Base-by-base conservation (phyloP, 2,797 vertebrate species). In the Acanthurus lineatus region DNA sequence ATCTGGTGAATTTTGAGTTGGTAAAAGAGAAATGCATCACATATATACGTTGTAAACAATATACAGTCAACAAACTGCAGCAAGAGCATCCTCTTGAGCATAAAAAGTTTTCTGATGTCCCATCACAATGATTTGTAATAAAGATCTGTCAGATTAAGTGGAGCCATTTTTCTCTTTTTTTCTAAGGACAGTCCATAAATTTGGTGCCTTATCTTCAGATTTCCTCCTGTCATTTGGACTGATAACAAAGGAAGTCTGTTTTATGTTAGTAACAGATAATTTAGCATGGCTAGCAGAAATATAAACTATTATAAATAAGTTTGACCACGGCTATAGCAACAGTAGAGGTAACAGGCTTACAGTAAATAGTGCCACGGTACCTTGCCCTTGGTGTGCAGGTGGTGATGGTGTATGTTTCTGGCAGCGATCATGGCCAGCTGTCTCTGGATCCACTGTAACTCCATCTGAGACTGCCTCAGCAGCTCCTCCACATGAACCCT, bases 401-500 rank as follows among this genome's bases (percentile, higher is more conserved):
- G 92, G 28, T 76, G 86, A 68, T 86, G 66, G 6, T 86, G 90
- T n/a, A 90, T 20, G 52, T 93, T 92, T 74, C 94, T 93, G 56
- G 86, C 62, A 62, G 92, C 79, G 62, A 95, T 93, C 78, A 95
- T 87, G 67, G 93, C 94, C 81, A 96, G 82, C 83, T 96, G 95
- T 69, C 94, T 95, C 92, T 95, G 95, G 35, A 96, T 96, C 95
- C 95, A 95, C 76, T 96, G 85, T 65, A 96, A 90, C 88, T 96
- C 96, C 32, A 92, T 87, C 90, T 95, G 96, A 69, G 96, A 95
- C 74, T 92, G 94, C 56, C 84, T 95, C 74, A 96, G 93, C 59
- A 95, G 79, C 82, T 92, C 89, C 73, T 96, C 94, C 0, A 87
- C 60, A 22, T 94, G 82, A 73, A 71, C 63, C 0, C 70, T 79